Evolutionary conservation across 1,140 invertebrate species (phyloP), one percentile per base, ranked within the genome.

Genomic region (Trichoplusia ni): DNA sequence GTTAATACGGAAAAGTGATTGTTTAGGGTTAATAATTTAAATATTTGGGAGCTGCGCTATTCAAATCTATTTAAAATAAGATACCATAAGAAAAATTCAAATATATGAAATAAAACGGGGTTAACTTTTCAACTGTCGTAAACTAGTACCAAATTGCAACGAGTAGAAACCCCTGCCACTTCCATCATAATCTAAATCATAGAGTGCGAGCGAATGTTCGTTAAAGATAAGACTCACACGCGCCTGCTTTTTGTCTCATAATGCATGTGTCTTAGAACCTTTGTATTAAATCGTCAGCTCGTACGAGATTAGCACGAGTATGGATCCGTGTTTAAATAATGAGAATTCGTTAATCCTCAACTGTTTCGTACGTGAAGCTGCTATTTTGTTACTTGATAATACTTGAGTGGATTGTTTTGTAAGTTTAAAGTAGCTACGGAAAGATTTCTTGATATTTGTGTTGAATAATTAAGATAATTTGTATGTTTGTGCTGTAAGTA

Each of bases 191-290:
- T 9, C 21, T 47, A 60, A 65, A 38, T 19, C 19, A 11, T 29
- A 14, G 19, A 79, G 75, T 75, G 74, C 73, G 81, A 82, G 74
- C 73, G 81, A 82, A 78, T 86, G 83, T 79, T 77, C 69, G 31
- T 42, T 23, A 29, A 35, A 77, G 83, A 86, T 86, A 86, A 86
- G 78, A 68, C 54, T 31, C 54, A 69, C 68, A 66, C 67, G 60
- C 70, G 65, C 68, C 68, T 72, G 76, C 80, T 81, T 84, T 86
- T 84, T 84, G 81, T 83, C 79, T 71, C 75, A 74, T 82, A 84
- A 82, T 79, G 61, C 77, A 49, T 44, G 70, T 64, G 79, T 80
- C 77, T 81, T 77, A 76, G 71, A 69, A 73, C 60, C 47, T 66
- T 66, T 68, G 73, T 71, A 73, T 73, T 79, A 70, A 79, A 70